Percentiles rank a stretch among this genome's conserved stretches.
Evolutionary conservation across 2,797 vertebrate genomes (phyloP).

Genomic region (Acrocephalus scirpaceus): DNA sequence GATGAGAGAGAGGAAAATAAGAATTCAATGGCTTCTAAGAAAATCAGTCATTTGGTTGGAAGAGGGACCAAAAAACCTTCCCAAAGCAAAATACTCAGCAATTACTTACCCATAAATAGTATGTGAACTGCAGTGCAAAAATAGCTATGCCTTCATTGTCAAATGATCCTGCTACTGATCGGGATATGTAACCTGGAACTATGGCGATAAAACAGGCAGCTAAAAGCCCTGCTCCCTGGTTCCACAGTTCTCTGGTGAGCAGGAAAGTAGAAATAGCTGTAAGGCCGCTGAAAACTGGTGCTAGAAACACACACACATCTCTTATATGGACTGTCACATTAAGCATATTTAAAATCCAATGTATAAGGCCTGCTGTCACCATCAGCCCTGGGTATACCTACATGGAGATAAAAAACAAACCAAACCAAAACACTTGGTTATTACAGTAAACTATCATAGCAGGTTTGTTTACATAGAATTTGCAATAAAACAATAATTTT

Average conservation of each 20-base stretch:
- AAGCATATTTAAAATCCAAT: conserved; percentile 95
- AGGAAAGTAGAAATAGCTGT: conserved; percentile 97
- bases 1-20: conserved; percentile 31
- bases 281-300: conserved; percentile 96
- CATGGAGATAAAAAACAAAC: background rate
- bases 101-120: conserved; percentile 96
- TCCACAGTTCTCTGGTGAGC: conserved; percentile 97
- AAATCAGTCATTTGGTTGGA: conserved; percentile 47
- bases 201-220: conserved; percentile 98
- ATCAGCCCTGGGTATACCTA: conserved; percentile 97
- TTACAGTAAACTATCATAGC: background rate
- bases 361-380: conserved; percentile 96
- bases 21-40: conserved; percentile 45
- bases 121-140: conserved; percentile 98
- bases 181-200: conserved; percentile 97
- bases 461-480: background rate
- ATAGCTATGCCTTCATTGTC: conserved; percentile 99
- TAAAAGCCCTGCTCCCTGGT: conserved; percentile 94
- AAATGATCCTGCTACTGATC: conserved; percentile 96
- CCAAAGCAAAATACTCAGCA: conserved; percentile 30
- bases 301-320: conserved; percentile 96
- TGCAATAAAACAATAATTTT: conserved; percentile 15
- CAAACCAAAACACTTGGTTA: background rate
- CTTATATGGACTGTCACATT: conserved; percentile 98
- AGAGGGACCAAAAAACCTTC: conserved; percentile 7